phyloP scores from a whole-genome alignment of 2,888 invertebrate genomes.

The Drosophila acutilabella region DNA sequence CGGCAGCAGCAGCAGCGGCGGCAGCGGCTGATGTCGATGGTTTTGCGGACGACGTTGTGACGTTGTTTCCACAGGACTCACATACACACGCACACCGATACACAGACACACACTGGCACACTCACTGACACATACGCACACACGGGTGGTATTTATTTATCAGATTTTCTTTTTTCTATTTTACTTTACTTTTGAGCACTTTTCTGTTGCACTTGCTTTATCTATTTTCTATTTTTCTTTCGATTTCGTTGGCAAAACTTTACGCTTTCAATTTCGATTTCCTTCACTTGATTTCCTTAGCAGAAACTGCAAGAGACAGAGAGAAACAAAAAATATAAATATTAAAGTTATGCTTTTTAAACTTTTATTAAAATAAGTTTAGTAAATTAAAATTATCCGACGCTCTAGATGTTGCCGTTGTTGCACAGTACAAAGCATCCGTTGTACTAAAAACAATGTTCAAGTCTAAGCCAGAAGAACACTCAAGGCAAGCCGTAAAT shows the following conservation, averaged over 20 bases:
- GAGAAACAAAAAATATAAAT: not conserved
- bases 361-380: not conserved
- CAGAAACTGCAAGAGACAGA: constrained; percentile 36
- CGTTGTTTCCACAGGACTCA: constrained; percentile 45
- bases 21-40: constrained; percentile 78
- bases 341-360: not conserved
- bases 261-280: constrained; percentile 16
- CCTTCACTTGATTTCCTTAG: constrained; percentile 28
- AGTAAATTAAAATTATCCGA: not conserved
- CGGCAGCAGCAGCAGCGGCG: constrained; percentile 60
- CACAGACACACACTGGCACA: constrained; percentile 35
- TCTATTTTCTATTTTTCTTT: constrained; percentile 1
- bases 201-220: constrained; percentile 38
- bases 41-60: constrained; percentile 78
- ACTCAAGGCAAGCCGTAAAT: constrained; percentile 23
- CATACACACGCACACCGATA: constrained; percentile 24
- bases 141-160: constrained; percentile 25
- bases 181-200: constrained; percentile 45
- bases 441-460: constrained; percentile 18
- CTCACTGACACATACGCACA: constrained; percentile 32
- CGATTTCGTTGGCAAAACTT: constrained; percentile 17
- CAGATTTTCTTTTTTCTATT: constrained; percentile 23
- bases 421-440: not conserved
- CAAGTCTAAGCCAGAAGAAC: not conserved
- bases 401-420: constrained; percentile 1